phyloP scores from a whole-genome alignment of 1,140 invertebrate genomes.

The Camponotus vicinus region DNA sequence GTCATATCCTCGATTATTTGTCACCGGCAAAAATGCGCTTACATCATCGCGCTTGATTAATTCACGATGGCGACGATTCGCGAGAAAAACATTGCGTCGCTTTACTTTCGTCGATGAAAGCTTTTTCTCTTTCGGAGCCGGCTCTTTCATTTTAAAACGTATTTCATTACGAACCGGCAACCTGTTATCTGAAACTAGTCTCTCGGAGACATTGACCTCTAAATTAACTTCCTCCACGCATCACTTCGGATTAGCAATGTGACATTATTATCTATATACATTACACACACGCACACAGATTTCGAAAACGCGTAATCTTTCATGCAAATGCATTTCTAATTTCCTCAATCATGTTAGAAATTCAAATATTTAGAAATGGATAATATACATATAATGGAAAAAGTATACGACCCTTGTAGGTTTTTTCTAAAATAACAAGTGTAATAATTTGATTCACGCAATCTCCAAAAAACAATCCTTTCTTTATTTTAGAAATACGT shows the following conservation, averaged over 20 bases:
- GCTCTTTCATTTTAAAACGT: neutral
- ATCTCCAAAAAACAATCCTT: neutral
- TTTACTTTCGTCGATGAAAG: constrained; percentile 5
- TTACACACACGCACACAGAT: neutral
- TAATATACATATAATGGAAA: neutral
- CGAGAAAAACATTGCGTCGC: neutral
- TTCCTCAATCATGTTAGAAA: neutral
- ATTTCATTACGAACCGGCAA: neutral
- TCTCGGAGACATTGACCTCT: constrained; percentile 37
- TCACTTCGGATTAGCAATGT: constrained; percentile 11
- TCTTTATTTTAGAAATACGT: neutral
- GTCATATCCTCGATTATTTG: constrained; percentile 25
- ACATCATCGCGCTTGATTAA: constrained; percentile 52
- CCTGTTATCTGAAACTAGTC: constrained; percentile 27
- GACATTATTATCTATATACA: neutral
- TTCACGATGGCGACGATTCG: neutral
- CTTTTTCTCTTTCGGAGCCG: too few species aligned
- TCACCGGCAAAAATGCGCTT: constrained; percentile 48
- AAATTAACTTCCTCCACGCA: constrained; percentile 29
- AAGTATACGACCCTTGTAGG: neutral
- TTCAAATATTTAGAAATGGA: neutral
- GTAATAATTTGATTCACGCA: neutral
- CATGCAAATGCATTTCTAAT: too few species aligned
- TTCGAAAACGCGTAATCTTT: neutral
- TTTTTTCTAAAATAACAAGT: neutral